Conservation (phyloP, 2,113 vertebrate genomes). For the Paradisaea rubra region DNA sequence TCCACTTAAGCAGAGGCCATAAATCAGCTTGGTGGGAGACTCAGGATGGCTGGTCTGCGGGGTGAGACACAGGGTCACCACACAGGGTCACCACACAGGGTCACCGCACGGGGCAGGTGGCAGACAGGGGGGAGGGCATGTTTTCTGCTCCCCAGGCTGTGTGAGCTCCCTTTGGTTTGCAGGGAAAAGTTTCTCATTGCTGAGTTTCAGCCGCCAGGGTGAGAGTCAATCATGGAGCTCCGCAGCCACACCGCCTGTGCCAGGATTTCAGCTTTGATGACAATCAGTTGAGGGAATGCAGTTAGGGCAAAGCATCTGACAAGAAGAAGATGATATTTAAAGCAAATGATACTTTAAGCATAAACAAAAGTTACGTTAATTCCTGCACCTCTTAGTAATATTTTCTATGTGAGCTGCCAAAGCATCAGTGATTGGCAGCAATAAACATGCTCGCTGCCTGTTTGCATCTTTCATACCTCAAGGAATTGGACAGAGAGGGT, state of each 20-base stretch:
- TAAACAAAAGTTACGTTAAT: not conserved
- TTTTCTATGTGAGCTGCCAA: not conserved
- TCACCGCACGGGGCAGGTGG: accelerated
- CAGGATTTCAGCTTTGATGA: not conserved
- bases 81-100: not conserved
- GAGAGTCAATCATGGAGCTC: not conserved
- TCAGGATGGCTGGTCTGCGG: accelerated
- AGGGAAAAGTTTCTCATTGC: not conserved
- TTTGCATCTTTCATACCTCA: not conserved
- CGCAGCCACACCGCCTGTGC: accelerated
- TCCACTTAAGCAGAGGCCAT: not conserved
- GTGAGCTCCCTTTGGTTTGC: not conserved
- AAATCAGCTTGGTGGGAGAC: not conserved
- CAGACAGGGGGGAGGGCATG: accelerated
- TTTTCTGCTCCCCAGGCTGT: not conserved
- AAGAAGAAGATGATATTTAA: not conserved
- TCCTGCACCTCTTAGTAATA: not conserved
- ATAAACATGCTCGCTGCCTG: not conserved
- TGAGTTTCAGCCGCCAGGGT: not conserved
- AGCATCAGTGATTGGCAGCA: not conserved
- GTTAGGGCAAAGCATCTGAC: not conserved
- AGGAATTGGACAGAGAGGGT: not conserved
- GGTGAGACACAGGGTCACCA: not conserved
- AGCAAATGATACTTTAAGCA: not conserved
- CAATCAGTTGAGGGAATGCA: not conserved